A percentile compares a stretch with the other conserved stretches of the same genome.
Evolutionary conservation across 2,797 vertebrate genomes (phyloP).

Genomic region (Apodemus agrarius): DNA sequence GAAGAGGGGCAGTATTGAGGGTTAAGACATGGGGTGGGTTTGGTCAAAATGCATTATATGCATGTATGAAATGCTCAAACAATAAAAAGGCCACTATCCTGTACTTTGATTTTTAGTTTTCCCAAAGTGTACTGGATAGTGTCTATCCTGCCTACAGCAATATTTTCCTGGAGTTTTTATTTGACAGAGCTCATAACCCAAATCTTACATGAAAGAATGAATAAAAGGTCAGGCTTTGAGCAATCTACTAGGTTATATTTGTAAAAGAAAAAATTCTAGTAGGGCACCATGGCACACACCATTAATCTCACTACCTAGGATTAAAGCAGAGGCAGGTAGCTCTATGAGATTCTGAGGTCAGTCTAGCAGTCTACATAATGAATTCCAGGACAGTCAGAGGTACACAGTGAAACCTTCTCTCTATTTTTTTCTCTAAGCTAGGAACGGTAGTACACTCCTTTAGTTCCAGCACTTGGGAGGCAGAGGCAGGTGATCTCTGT

Average conservation of each 20-base stretch:
- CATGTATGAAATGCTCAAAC: neutral
- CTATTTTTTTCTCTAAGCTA: neutral
- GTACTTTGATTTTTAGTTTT: neutral
- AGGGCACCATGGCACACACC: no score
- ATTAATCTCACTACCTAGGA: neutral
- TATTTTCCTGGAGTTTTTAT: neutral
- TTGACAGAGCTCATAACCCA: neutral
- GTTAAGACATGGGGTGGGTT: neutral
- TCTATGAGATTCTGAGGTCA: neutral
- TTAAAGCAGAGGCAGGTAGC: neutral
- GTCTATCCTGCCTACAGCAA: neutral
- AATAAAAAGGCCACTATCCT: neutral
- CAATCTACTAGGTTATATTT: neutral
- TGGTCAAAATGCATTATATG: neutral
- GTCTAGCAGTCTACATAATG: neutral
- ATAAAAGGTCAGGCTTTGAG: neutral
- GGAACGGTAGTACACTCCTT: neutral
- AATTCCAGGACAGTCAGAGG: neutral
- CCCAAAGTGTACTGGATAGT: neutral
- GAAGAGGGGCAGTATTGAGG: neutral
- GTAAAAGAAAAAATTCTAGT: neutral
- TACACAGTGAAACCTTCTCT: neutral
- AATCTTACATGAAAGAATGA: neutral
- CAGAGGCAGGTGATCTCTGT: neutral
- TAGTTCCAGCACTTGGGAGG: neutral